Percentiles rank a stretch among this genome's conserved stretches.
phyloP scores from a whole-genome alignment of 2,113 vertebrate species.

The Aspiorhynchus laticeps region DNA sequence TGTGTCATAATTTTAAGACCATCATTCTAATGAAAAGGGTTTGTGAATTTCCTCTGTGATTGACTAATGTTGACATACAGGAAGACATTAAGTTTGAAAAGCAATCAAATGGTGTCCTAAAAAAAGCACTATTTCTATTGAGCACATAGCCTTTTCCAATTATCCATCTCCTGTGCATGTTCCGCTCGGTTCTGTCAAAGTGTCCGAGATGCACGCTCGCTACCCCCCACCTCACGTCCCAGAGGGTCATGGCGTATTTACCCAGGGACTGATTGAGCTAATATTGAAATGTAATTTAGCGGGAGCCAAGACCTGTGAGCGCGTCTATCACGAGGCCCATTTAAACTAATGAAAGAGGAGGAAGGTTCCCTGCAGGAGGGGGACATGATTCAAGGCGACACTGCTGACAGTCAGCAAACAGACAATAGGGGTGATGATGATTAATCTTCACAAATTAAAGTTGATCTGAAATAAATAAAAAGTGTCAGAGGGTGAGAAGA shows the following conservation, averaged over 20 bases:
- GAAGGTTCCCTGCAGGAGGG: constrained; percentile 31
- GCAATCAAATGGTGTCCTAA: not conserved
- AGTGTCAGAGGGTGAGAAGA: constrained; percentile 13
- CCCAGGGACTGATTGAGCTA: constrained; percentile 45
- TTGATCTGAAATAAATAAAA: constrained; percentile 53
- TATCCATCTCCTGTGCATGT: constrained; percentile 27
- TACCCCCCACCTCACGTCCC: not conserved
- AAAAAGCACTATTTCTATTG: constrained; percentile 4
- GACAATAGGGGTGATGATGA: constrained; percentile 53
- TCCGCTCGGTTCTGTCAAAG: constrained; percentile 15
- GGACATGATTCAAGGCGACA: constrained; percentile 47
- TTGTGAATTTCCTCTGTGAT: constrained; percentile 9
- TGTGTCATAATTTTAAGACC: not conserved
- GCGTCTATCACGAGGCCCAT: constrained; percentile 31
- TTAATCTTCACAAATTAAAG: constrained; percentile 62
- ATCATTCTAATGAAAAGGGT: constrained; percentile 5
- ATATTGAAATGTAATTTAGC: constrained; percentile 53
- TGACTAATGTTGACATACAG: constrained; percentile 31
- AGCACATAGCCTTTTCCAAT: constrained; percentile 38
- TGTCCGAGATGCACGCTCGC: not conserved
- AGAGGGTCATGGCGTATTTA: constrained; percentile 31
- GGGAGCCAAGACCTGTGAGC: constrained; percentile 31
- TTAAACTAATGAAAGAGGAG: constrained; percentile 47
- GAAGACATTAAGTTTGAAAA: constrained; percentile 32
- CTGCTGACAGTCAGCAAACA: constrained; percentile 51